Conservation (phyloP, 1,140 invertebrate species). For the Dryas iulia region DNA sequence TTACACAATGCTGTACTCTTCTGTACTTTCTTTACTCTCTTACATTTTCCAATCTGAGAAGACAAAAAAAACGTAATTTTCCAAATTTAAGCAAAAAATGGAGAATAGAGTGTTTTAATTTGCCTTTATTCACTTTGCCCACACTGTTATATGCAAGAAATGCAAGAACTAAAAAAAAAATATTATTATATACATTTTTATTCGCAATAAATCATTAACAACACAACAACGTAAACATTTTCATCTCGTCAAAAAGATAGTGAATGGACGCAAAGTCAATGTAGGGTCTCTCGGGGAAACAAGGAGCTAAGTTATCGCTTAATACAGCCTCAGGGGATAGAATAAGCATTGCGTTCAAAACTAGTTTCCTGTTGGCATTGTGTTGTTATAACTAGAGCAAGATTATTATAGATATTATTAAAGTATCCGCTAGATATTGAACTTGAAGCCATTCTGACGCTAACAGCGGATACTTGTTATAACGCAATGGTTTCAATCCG, state of each 20-base stretch:
- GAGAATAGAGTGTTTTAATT: too few species aligned
- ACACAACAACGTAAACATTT: neutral
- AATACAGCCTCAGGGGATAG: constrained; percentile 12
- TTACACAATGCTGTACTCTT: too few species aligned
- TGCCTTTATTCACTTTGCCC: too few species aligned
- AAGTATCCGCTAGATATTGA: constrained; percentile 24
- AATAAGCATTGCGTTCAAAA: constrained; percentile 22
- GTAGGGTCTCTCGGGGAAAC: constrained; percentile 15
- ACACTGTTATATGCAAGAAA: too few species aligned
- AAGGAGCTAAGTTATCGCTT: constrained; percentile 23
- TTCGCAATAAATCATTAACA: neutral
- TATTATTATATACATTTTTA: too few species aligned
- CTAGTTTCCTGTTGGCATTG: constrained; percentile 27
- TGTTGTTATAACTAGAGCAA: constrained; percentile 29
- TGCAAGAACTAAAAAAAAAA: too few species aligned
- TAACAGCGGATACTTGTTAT: constrained; percentile 10
- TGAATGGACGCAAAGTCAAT: constrained; percentile 7
- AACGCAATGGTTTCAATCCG: neutral
- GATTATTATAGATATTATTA: constrained; percentile 31
- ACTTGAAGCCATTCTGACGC: constrained; percentile 22
- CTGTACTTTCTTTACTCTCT: too few species aligned
- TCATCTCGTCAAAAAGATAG: constrained; percentile 15
- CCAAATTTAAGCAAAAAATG: too few species aligned
- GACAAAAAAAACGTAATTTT: too few species aligned
- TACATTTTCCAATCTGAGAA: too few species aligned